Evolutionary conservation across 2,113 vertebrate genomes (phyloP).

Genomic region (Atlantisia rogersi): DNA sequence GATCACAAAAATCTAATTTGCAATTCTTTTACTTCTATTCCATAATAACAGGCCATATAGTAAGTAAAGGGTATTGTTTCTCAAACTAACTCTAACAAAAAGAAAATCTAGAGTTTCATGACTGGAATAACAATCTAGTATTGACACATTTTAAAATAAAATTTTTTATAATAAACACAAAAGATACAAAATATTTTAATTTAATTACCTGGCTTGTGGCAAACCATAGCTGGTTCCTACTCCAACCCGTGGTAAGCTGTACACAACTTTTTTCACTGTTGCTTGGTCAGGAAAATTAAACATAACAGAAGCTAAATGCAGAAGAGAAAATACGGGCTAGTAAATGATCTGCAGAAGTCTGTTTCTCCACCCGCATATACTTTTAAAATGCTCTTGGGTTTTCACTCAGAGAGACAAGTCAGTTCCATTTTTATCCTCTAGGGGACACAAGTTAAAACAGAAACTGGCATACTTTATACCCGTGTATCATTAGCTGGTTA

Average conservation of each 20-base stretch:
- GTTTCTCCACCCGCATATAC: background rate
- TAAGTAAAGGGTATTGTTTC: background rate
- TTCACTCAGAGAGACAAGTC: background rate
- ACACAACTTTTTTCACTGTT: conserved; percentile 95
- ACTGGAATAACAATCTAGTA: background rate
- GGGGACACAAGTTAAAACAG: background rate
- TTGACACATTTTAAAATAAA: background rate
- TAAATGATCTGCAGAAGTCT: conserved; percentile 2
- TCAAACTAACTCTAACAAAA: background rate
- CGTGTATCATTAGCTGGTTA: background rate
- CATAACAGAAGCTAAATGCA: conserved; percentile 91
- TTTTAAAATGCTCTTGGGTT: background rate
- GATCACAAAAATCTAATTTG: background rate
- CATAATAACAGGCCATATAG: background rate
- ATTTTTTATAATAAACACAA: background rate
- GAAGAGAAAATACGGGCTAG: conserved; percentile 45
- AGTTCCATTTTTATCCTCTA: background rate
- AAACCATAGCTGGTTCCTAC: conserved; percentile 99
- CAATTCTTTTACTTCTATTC: background rate
- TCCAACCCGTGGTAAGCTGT: conserved; percentile 95
- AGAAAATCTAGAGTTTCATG: background rate
- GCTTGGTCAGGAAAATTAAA: conserved; percentile 99
- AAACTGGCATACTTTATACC: background rate
- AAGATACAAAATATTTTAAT: background rate
- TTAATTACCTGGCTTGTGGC: conserved; percentile 92